Evolutionary conservation across 1,140 invertebrate genomes (phyloP), one percentile per base, ranked within the genome.

Genomic region (Drosophila bipectinata): DNA sequence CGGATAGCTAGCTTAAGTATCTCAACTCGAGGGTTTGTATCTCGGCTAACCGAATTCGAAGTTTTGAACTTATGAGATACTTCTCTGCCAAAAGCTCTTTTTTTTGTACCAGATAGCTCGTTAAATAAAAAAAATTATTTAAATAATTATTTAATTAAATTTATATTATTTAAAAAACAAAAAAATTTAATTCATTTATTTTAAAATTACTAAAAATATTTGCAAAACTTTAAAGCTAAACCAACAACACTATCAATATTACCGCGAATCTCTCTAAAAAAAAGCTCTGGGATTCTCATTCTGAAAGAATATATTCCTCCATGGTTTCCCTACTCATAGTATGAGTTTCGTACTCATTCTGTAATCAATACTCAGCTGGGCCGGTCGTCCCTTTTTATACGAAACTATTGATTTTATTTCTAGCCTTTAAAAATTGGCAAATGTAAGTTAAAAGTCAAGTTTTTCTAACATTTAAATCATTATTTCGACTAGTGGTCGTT

Each of bases 331-430:
- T 21, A 7, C 26, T 28, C 26, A 6, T 28, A 6, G 5, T 28
- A 28, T 28, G 26, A 28, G 5, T 28, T 28, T 28, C 26, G 5
- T 28, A 28, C 26, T 66, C 32, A 66, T 59, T 66, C 26, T 66
- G 45, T 5, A 66, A 67, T 53, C 8, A 45, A 45, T 64, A 64
- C 28, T 64, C 60, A 10, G 28, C 28, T 28, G 10, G 58, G 34
- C 34, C 15, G 47, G n/a, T 24, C 9, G 18, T 47, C 15, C 15
- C 14, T 47, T 18, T 3, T 21, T 10, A 24, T 10, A 18, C 18
- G 18, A 26, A 34, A 34, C 7, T 67, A 67, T 67, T 64, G 63
- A 67, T 67, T 67, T 52, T 64, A 10, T 53, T 47, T 51, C 18
- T 47, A 24, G 15, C 24, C n/a, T 34, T n/a, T 26, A 14, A 14